Evolutionary conservation across 2,888 invertebrate species (phyloP), one percentile per base, ranked within the genome.

Genomic region (Marronus borbonicus): DNA sequence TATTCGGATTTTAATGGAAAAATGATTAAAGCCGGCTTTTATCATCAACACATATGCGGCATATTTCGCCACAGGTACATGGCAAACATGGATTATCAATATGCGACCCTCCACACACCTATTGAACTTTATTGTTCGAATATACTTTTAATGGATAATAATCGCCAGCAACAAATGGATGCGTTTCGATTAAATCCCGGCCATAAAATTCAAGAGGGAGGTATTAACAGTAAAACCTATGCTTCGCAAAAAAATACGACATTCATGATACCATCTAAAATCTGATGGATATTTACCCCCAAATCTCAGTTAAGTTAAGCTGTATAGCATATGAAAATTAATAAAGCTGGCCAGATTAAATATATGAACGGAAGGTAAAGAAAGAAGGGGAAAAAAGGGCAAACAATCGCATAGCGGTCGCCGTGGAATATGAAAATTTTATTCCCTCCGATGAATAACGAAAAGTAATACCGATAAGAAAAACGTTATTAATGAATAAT

Each of bases 81-180:
- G 58, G 58, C 50, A 60, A 55, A 72, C 39, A 72, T 58, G 17
- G 58, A 58, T 72, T 58, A 72, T 58, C 72, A 72, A 72, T 58
- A 58, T 58, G 39, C 12, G 55, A 55, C 31, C 44, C 44, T 52
- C 36, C n/a, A 14, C 28, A 58, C 39, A 64, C 36, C 36, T 14
- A 52, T 55, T 52, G 52, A 12, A 17, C 58, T 58, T 72, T 72
- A 72, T 72, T 72, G 72, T 72, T 72, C 49, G 68, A 68, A 68
- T 68, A 68, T 72, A 58, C 72, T 58, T 72, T 72, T 72, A 72
- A 72, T 72, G 72, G 72, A 72, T 72, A 72, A 72, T 72, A 72
- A 72, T 58, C 58, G 72, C 50, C 12, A 36, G 10, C 39, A 52
- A 72, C 58, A 72, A 72, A 72, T 72, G 72, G 72, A 58, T 60